phyloP scores from a whole-genome alignment of 2,113 vertebrate genomes.

The Australoheros scitulus region DNA sequence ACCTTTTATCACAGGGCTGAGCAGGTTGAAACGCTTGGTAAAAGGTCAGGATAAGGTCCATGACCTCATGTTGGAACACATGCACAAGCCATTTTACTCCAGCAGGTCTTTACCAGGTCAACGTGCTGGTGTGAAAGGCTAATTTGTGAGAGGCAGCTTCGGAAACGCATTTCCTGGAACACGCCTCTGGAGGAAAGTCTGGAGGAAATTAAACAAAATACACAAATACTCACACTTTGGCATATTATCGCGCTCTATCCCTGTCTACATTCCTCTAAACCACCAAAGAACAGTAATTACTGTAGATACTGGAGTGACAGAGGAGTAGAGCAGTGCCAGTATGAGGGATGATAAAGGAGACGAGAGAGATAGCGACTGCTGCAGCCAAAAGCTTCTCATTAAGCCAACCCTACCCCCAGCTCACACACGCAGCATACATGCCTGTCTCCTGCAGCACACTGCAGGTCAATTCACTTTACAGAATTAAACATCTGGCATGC shows the following conservation, averaged over 20 bases:
- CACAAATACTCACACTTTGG: constrained; percentile 22
- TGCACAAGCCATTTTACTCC: neutral
- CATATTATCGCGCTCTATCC: constrained; percentile 33
- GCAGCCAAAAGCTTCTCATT: constrained; percentile 60
- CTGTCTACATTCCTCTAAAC: constrained; percentile 23
- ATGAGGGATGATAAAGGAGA: constrained; percentile 50
- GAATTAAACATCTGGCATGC: constrained; percentile 21
- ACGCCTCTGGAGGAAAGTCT: constrained; percentile 14
- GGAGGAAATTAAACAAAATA: constrained; percentile 43
- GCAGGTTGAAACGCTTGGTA: neutral
- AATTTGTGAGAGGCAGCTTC: constrained; percentile 10
- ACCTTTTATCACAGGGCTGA: neutral
- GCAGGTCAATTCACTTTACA: constrained; percentile 20
- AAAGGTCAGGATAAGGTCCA: neutral
- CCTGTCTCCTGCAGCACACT: constrained; percentile 29
- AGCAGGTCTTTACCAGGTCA: constrained; percentile 10
- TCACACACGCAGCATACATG: neutral
- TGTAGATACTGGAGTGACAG: constrained; percentile 43
- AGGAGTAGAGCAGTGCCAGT: constrained; percentile 20
- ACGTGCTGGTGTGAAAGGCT: neutral
- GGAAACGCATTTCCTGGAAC: constrained; percentile 20
- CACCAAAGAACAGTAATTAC: constrained; percentile 60
- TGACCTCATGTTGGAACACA: neutral
- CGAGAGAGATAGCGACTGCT: constrained; percentile 45
- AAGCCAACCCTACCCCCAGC: constrained; percentile 47